phyloP scores from a whole-genome alignment of 2,888 invertebrate species.

The Spisula solida region DNA sequence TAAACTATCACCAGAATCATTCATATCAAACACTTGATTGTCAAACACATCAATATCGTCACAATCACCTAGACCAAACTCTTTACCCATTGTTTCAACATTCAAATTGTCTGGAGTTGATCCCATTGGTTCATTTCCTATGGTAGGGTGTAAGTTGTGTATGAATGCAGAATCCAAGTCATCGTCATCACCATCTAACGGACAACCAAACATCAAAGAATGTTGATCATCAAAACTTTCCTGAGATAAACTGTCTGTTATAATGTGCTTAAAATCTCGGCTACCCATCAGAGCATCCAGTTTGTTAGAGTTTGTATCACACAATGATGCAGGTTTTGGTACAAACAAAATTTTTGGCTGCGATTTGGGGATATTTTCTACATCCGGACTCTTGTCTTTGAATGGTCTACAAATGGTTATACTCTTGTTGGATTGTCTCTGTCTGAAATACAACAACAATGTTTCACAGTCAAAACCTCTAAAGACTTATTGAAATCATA shows the following conservation, averaged over 20 bases:
- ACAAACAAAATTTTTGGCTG: conserved; percentile 58
- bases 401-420: conserved; percentile 43
- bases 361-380: background rate
- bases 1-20: conserved; percentile 34
- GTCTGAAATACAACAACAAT: conserved; percentile 29
- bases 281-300: background rate
- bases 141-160: conserved; percentile 35
- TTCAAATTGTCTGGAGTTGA: conserved; percentile 9
- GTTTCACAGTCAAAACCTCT: background rate
- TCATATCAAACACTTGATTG: conserved; percentile 41
- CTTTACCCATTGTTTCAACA: conserved; percentile 22
- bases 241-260: conserved; percentile 48
- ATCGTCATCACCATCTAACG: conserved; percentile 51
- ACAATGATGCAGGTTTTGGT: conserved; percentile 7
- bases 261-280: conserved; percentile 9
- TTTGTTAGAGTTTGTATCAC: background rate
- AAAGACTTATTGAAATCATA: too few relatives aligned
- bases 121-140: conserved; percentile 29
- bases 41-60: conserved; percentile 50
- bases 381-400: conserved; percentile 25
- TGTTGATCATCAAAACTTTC: conserved; percentile 45
- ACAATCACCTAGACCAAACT: conserved; percentile 15
- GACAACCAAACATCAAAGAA: conserved; percentile 62
- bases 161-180: conserved; percentile 44
- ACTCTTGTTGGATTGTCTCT: conserved; percentile 28